phyloP scores from a whole-genome alignment of 2,113 vertebrate species.

The Sardina pilchardus region DNA sequence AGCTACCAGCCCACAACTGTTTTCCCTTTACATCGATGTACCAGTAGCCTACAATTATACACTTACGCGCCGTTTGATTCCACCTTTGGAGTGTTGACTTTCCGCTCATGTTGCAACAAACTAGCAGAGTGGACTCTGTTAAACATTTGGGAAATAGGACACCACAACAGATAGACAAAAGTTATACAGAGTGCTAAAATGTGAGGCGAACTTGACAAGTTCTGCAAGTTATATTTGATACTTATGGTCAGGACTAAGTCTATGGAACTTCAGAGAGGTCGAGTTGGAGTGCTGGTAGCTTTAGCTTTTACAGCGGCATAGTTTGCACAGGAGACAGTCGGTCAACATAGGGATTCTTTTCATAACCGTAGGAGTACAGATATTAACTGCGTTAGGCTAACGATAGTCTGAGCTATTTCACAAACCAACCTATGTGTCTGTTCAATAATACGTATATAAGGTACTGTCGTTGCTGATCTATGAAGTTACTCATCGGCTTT shows the following conservation, averaged over 20 bases:
- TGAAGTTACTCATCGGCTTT: not conserved
- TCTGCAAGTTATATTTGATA: not conserved
- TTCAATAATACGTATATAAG: not conserved
- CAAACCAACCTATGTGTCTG: not conserved
- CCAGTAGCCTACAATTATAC: not conserved
- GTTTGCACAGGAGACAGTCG: not conserved
- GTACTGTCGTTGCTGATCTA: not conserved
- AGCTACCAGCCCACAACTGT: not conserved
- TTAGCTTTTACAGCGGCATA: not conserved
- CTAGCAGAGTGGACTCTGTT: not conserved
- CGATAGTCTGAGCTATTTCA: not conserved
- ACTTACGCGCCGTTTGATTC: not conserved
- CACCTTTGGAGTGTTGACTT: constrained; percentile 4
- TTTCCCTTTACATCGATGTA: not conserved
- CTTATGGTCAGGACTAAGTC: not conserved
- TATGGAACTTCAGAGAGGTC: not conserved
- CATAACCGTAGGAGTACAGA: not conserved
- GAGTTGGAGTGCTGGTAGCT: not conserved
- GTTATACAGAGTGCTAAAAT: not conserved
- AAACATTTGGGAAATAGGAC: not conserved
- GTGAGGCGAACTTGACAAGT: not conserved
- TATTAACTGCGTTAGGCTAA: not conserved
- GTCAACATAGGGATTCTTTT: not conserved
- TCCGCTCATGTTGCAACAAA: not conserved
- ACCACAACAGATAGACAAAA: not conserved